Conservation (phyloP, 1,140 invertebrate species). For the Brachionus manjavacas region DNA sequence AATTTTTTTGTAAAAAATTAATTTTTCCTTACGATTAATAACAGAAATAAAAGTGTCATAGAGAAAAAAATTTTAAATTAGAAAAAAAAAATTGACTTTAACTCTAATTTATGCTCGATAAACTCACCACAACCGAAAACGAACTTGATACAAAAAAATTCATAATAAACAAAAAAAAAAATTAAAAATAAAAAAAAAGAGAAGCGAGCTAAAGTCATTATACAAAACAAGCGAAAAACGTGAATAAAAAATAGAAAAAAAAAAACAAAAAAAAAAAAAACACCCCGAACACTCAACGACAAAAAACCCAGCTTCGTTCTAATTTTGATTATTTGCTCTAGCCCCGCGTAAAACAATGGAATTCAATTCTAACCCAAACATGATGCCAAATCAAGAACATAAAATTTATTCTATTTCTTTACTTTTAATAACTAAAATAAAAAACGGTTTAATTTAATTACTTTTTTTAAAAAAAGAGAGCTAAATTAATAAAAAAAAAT, state of each 20-base stretch:
- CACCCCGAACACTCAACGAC: neutral
- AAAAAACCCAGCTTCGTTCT: neutral
- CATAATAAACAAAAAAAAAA: neutral
- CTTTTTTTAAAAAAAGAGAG: neutral
- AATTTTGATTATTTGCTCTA: neutral
- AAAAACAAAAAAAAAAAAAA: neutral
- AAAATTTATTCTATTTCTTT: neutral
- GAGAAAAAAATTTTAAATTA: neutral
- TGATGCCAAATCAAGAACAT: neutral
- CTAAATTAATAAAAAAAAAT: neutral
- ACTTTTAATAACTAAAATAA: slow-evolving; percentile 11
- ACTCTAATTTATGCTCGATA: slow-evolving; percentile 19
- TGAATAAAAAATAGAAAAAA: neutral
- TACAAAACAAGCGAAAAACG: neutral
- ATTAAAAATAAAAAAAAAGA: neutral
- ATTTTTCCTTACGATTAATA: neutral
- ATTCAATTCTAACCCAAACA: neutral
- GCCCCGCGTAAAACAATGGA: neutral
- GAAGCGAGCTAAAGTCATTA: neutral
- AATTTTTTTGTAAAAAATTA: neutral
- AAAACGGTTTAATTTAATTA: slow-evolving; percentile 36
- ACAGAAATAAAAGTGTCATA: neutral
- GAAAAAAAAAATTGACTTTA: neutral
- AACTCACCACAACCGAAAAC: neutral
- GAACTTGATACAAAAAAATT: neutral